Evolutionary conservation across 2,113 vertebrate genomes (phyloP).

Genomic region (Dipodomys ordii): DNA sequence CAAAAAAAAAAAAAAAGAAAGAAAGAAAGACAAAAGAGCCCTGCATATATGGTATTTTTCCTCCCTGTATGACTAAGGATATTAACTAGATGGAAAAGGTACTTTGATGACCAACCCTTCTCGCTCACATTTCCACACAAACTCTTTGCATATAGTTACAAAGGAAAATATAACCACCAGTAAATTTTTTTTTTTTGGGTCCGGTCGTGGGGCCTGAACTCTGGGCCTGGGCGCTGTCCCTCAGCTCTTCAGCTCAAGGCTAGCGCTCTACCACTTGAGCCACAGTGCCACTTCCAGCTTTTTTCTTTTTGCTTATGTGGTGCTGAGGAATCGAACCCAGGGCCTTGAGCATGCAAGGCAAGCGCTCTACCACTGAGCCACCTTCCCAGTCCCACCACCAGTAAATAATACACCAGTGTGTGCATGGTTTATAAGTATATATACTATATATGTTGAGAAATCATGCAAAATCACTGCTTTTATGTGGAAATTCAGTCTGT

Average conservation of each 20-base stretch:
- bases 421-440: background rate
- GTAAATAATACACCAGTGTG: background rate
- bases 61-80: background rate
- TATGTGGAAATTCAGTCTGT: background rate
- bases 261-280: too few species aligned
- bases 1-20: too few species aligned
- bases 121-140: background rate
- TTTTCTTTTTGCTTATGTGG: too few species aligned
- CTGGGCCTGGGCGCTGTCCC: too few species aligned
- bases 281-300: too few species aligned
- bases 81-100: background rate
- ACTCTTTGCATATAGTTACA: background rate
- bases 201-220: too few species aligned
- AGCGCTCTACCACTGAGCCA: too few species aligned
- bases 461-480: background rate
- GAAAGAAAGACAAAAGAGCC: too few species aligned
- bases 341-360: too few species aligned
- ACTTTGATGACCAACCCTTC: background rate
- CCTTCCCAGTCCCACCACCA: background rate
- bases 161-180: background rate
- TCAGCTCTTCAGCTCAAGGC: too few species aligned
- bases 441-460: background rate
- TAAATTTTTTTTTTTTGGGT: too few species aligned
- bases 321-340: too few species aligned
- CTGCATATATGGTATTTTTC: background rate